Base-by-base conservation (phyloP, 2,113 vertebrate species). In the Carassius gibelio region DNA sequence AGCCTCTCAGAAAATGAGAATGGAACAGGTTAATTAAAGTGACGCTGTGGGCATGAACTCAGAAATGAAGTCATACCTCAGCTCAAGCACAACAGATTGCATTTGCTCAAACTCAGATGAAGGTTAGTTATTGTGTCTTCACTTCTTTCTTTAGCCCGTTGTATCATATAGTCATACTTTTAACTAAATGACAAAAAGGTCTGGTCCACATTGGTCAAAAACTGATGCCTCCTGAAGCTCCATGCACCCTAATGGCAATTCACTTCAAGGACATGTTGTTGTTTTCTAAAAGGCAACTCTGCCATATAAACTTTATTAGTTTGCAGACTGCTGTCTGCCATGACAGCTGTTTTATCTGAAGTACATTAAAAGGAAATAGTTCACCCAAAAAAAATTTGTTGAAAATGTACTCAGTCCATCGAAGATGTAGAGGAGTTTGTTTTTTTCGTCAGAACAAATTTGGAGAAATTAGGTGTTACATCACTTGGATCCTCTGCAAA, bases 1-100 rank as follows among this genome's bases (percentile, higher is more conserved):
- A 19, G 55, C 15, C 64, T 74, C 38, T 36, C 4, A n/a, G 77
- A 80, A 85, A 50, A 72, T 74, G 77, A 81, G 68, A 48, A 64
- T 15, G 52, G 19, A 81, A 85, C 55, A 85, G 76, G 66, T 72
- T 85, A 85, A 85, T 81, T 85, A 85, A 81, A 62, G 36, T 69
- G 55, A 61, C 3, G 57, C 64, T 48, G 57, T 85, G 77, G 76
- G 84, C 55, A 74, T 80, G 69, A 62, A 69, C 84, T 64, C 36
- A 23, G 52, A 81, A 62, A 59, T 85, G 17, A 69, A 72, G 84
- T 74, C 52, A 0, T 34, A 50, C 52, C 11, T 59, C 77, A 74
- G 21, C 30, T 74, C 15, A 81, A n/a, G 64, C 48, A 79, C 77
- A 55, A 79, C 38, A 62, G 23, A 85, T 48, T 85, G 77, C 42